Evolutionary conservation across 2,113 vertebrate species (phyloP).

Genomic region (Amphilophus citrinellus): DNA sequence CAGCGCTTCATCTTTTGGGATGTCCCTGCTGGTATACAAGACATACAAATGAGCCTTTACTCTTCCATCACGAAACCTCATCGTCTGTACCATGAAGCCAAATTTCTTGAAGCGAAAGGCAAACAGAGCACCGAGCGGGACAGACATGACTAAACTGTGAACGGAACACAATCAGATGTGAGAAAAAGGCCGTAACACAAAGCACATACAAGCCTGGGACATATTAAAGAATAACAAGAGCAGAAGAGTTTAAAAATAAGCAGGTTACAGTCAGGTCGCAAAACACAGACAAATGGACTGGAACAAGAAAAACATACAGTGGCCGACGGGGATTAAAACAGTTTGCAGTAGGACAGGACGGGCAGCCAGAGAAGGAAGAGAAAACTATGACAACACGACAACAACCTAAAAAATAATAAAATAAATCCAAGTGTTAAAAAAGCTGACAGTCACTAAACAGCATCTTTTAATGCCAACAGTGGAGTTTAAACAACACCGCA

Average conservation of each 20-base stretch:
- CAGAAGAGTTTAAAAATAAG: slow-evolving; percentile 27
- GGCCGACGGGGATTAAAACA: slow-evolving; percentile 25
- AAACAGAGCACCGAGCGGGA: background rate
- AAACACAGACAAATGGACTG: slow-evolving; percentile 24
- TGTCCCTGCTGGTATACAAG: background rate
- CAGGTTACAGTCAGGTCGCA: slow-evolving; percentile 10
- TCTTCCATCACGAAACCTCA: background rate
- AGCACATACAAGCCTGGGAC: background rate
- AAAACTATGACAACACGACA: background rate
- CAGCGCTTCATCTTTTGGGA: slow-evolving; percentile 28
- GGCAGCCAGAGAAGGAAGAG: background rate
- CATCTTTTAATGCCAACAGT: background rate
- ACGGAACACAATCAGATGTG: slow-evolving; percentile 21
- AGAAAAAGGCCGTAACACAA: background rate
- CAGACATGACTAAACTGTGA: background rate
- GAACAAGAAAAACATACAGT: slow-evolving; percentile 35
- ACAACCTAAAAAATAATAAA: background rate
- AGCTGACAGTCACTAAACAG: background rate
- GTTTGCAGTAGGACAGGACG: slow-evolving; percentile 37
- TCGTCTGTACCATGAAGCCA: background rate
- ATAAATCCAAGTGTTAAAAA: background rate
- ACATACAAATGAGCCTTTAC: slow-evolving; percentile 1
- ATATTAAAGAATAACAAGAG: slow-evolving; percentile 52
- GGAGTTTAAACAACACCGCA: background rate
- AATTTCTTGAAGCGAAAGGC: slow-evolving; percentile 6